Conservation (phyloP, 2,113 vertebrate genomes). For the Oryzias curvinotus region DNA sequence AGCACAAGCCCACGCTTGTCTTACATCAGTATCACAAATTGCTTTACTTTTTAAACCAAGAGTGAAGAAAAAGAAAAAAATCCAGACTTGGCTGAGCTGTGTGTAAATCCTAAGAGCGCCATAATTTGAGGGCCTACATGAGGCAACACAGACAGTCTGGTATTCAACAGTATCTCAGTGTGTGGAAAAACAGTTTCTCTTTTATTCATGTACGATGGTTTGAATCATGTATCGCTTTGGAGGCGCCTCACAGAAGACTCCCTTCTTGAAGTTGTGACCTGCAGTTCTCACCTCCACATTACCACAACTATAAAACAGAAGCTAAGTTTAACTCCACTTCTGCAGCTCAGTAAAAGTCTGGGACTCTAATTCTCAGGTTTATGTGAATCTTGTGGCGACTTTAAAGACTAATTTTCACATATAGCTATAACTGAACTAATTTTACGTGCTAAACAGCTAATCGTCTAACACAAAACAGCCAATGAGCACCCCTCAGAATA, state of each 20-base stretch:
- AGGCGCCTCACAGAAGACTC: slow-evolving; percentile 19
- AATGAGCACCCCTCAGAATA: background rate
- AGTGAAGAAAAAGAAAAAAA: slow-evolving; percentile 19
- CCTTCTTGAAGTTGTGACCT: slow-evolving; percentile 30
- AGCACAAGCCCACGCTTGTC: slow-evolving; percentile 53
- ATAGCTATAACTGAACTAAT: background rate
- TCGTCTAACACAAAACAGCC: background rate
- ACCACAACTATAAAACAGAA: background rate
- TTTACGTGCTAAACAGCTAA: background rate
- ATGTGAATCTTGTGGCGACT: background rate
- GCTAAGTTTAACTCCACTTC: background rate
- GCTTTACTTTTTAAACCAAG: slow-evolving; percentile 33
- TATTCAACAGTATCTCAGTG: slow-evolving; percentile 40
- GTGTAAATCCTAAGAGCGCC: slow-evolving; percentile 38
- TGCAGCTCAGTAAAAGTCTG: slow-evolving; percentile 7
- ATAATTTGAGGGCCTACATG: slow-evolving; percentile 45
- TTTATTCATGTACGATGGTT: slow-evolving; percentile 32
- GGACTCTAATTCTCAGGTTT: background rate
- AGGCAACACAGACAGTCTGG: slow-evolving; percentile 43
- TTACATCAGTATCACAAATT: slow-evolving; percentile 37
- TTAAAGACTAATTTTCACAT: slow-evolving; percentile 6
- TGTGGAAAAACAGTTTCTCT: slow-evolving; percentile 31
- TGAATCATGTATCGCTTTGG: slow-evolving; percentile 31
- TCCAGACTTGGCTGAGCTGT: slow-evolving; percentile 23
- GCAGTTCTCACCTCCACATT: background rate